phyloP scores from a whole-genome alignment of 2,113 vertebrate species.

The Nothobranchius furzeri region DNA sequence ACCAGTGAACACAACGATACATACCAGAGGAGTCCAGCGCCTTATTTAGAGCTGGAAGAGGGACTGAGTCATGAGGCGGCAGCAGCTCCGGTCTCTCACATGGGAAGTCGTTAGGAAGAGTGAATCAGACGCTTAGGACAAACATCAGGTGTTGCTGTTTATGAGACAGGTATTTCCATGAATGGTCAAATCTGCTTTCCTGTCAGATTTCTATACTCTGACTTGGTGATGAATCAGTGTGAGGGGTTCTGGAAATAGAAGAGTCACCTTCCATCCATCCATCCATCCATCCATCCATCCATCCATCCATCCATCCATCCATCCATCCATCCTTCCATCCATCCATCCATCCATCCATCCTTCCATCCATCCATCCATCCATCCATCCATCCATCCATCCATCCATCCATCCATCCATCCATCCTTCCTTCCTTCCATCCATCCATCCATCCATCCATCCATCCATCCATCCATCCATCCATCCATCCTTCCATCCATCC shows the following conservation, averaged over 20 bases:
- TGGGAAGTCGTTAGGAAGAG: slow-evolving; percentile 39
- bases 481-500: too few species aligned
- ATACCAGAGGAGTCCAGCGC: slow-evolving; percentile 29
- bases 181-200: slow-evolving; percentile 58
- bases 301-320: too few species aligned
- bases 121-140: slow-evolving; percentile 62
- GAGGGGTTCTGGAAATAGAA: slow-evolving; percentile 9
- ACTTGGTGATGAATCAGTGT: slow-evolving; percentile 65
- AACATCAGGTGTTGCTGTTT: slow-evolving; percentile 47
- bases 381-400: too few species aligned
- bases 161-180: slow-evolving; percentile 47
- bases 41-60: slow-evolving; percentile 66
- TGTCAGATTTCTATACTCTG: slow-evolving; percentile 54
- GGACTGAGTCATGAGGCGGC: slow-evolving; percentile 61
- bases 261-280: background rate
- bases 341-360: too few species aligned
- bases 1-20: slow-evolving; percentile 38
- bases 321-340: too few species aligned
- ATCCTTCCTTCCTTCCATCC: too few species aligned
- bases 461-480: too few species aligned
- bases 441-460: too few species aligned
- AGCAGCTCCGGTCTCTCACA: slow-evolving; percentile 23
- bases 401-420: too few species aligned
- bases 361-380: too few species aligned
- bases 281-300: too few species aligned